Conservation (phyloP, 2,113 vertebrate species). For the Channa argus region DNA sequence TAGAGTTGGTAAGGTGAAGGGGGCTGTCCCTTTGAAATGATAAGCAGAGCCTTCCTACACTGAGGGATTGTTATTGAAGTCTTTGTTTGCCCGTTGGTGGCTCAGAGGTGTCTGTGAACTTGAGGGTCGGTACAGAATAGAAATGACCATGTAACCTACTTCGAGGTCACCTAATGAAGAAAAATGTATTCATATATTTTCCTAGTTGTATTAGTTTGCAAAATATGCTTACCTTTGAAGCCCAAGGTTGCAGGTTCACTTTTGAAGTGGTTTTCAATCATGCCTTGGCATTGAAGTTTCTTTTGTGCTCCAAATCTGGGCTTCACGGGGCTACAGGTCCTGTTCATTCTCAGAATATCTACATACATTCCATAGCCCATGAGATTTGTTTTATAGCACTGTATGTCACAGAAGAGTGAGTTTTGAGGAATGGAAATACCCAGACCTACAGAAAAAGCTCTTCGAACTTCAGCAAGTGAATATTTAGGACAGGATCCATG, state of each 20-base stretch:
- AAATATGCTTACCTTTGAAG: slow-evolving; percentile 78
- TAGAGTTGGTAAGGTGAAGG: slow-evolving; percentile 63
- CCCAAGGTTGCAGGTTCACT: slow-evolving; percentile 75
- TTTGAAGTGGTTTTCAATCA: slow-evolving; percentile 79
- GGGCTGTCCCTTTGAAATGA: slow-evolving; percentile 81
- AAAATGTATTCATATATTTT: slow-evolving; percentile 80
- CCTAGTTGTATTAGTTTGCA: slow-evolving; percentile 73
- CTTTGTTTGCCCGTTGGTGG: slow-evolving; percentile 79
- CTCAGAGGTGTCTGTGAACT: slow-evolving; percentile 74
- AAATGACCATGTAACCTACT: slow-evolving; percentile 79
- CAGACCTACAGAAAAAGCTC: not conserved
- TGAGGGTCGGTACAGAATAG: slow-evolving; percentile 75
- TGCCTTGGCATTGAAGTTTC: slow-evolving; percentile 68
- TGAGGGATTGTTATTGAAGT: slow-evolving; percentile 77
- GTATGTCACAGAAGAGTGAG: slow-evolving; percentile 19
- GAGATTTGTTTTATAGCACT: slow-evolving; percentile 22
- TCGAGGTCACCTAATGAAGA: slow-evolving; percentile 81
- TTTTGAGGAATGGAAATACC: slow-evolving; percentile 30
- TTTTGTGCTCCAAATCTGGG: slow-evolving; percentile 62
- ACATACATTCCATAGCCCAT: slow-evolving; percentile 29
- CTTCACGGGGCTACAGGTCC: slow-evolving; percentile 60
- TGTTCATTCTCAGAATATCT: slow-evolving; percentile 47
- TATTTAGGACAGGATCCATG: slow-evolving; percentile 27
- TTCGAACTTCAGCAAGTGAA: slow-evolving; percentile 14
- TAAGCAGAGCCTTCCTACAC: slow-evolving; percentile 76